Evolutionary conservation across 1,140 invertebrate genomes (phyloP).

Genomic region (Asobara japonica): DNA sequence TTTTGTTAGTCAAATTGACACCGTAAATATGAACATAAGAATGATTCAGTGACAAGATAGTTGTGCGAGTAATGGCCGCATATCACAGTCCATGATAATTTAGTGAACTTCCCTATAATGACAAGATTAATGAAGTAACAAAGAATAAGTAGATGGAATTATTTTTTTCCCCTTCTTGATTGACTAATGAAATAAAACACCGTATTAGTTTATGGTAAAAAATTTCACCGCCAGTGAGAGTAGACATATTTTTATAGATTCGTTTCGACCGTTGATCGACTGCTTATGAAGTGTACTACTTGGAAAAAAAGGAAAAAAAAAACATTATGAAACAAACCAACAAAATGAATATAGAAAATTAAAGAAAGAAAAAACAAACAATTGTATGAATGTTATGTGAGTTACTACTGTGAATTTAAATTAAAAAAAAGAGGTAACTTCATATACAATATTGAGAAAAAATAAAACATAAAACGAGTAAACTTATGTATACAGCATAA

Average conservation of each 20-base stretch:
- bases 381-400: conserved; percentile 31
- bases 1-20: not conserved
- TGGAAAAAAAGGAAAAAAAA: conserved; percentile 31
- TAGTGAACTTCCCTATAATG: conserved; percentile 13
- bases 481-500: conserved; percentile 24
- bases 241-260: conserved; percentile 56
- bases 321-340: conserved; percentile 31
- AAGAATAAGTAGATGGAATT: conserved; percentile 21
- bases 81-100: conserved; percentile 23
- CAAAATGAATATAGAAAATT: conserved; percentile 27
- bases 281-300: not conserved
- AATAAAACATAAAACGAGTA: conserved; percentile 1
- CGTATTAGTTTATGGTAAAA: conserved; percentile 10
- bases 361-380: conserved; percentile 25
- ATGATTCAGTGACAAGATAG: conserved; percentile 11
- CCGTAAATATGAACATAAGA: not conserved
- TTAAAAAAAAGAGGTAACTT: not conserved
- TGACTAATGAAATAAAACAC: conserved; percentile 2
- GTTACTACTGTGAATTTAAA: conserved; percentile 14
- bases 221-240: conserved; percentile 32
- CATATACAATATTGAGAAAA: too few species aligned
- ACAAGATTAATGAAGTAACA: conserved; percentile 12
- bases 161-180: conserved; percentile 7
- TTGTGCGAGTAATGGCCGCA: conserved; percentile 17
- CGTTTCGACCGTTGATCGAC: conserved; percentile 39